Base-by-base conservation (phyloP, 23 tunicate species). In the Trididemnum clinides region DNA sequence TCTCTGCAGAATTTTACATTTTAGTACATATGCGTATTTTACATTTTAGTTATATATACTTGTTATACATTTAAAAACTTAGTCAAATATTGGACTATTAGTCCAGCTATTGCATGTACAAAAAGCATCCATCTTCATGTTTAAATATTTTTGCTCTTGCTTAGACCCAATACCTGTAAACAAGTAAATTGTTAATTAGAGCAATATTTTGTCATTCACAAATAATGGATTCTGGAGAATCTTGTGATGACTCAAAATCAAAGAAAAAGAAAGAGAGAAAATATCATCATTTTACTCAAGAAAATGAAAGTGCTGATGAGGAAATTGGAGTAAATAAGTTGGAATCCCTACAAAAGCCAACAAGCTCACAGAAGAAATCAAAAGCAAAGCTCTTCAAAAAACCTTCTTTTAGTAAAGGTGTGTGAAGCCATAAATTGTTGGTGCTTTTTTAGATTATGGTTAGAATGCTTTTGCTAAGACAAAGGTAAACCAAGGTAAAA, bases 261-360 rank as follows among this genome's bases (percentile, higher is more conserved):
- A 92, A 92, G 64, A 87, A 87, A 83, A 64, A 76, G 33, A 77
- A 77, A 34, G 97, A 92, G 38, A 50, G 86, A 37, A 89, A 89
- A 78, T 92, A 92, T 83, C 97, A 87, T 57, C 97, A 92, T 33
- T 92, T 92, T 62, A 77, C 78, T n/a, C 91, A 91, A 1, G 97
- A 92, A 27, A 77, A 87, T 51, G 88, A 87, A 2, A 87, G 91
- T 49, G 91, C 81, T 27, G 96, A 91, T 75, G 97, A 92, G 31
- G 91, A 87, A 54, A 39, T 58, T 32, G 34, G 39, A 18, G 34
- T 75, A 6, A 83, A 92, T 57, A 87, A 85, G 78, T 77, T 62
- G 22, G 96, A 89, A 1, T 30, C 33, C 27, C 30, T 74, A 21
- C 39, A 81, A 33, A 90, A 90, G 71, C 33, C 49, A 2, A 2